Evolutionary conservation across 1,140 invertebrate species (phyloP).

Genomic region (Drosophila pruinosa): DNA sequence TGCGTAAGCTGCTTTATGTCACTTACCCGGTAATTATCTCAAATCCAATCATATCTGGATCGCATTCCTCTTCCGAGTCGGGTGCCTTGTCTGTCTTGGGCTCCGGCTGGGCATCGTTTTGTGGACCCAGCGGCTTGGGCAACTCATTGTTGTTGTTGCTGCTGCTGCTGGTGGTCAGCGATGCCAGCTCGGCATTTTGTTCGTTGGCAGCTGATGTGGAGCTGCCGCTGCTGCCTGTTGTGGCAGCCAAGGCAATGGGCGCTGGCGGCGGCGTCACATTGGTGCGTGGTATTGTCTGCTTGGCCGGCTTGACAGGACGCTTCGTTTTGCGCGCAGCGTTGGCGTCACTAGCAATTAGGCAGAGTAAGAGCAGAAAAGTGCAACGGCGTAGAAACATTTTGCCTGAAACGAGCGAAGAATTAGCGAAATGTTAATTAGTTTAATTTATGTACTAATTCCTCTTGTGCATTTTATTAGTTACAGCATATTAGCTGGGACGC

Average conservation of each 20-base stretch:
- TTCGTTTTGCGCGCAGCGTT: conserved; percentile 79
- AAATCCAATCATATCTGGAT: conserved; percentile 94
- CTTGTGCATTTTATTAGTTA: conserved; percentile 69
- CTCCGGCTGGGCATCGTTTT: conserved; percentile 58
- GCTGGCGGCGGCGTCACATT: conserved; percentile 74
- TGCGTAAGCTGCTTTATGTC: conserved; percentile 41
- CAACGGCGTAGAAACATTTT: conserved; percentile 81
- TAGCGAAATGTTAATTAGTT: conserved; percentile 68
- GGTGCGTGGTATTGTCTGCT: conserved; percentile 76
- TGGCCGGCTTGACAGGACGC: conserved; percentile 82
- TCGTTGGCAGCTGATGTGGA: conserved; percentile 18
- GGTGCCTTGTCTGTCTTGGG: conserved; percentile 70
- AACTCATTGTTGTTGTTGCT: conserved; percentile 44
- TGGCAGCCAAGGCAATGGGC: conserved; percentile 29
- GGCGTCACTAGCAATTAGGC: conserved; percentile 76
- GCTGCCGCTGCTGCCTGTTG: conserved; percentile 37
- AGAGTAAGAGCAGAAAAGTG: conserved; percentile 74
- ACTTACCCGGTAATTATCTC: conserved; percentile 93
- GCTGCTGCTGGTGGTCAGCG: conserved; percentile 28
- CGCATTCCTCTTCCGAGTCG: conserved; percentile 87
- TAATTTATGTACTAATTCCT: conserved; percentile 79
- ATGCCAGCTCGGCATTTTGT: conserved; percentile 24
- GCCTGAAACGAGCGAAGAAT: conserved; percentile 28
- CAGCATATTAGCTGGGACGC: conserved; percentile 33
- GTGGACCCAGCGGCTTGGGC: conserved; percentile 60